Percentiles rank a stretch among this genome's conserved stretches.
Evolutionary conservation across 2,113 vertebrate genomes (phyloP).

Genomic region (Bucco capensis): DNA sequence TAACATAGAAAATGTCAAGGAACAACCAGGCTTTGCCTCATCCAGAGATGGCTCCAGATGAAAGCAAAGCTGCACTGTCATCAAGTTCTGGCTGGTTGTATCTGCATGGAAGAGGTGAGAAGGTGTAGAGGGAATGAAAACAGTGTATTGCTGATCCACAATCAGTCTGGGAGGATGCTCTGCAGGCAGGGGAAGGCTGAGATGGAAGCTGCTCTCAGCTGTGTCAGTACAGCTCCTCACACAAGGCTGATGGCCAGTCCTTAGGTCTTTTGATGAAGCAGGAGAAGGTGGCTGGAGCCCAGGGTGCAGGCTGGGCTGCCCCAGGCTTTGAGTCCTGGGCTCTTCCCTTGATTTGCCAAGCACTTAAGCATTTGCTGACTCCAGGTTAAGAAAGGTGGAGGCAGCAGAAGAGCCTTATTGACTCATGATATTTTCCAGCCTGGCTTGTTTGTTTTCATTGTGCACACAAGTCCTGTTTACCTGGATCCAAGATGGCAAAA

Average conservation of each 20-base stretch:
- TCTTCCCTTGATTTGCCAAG: not conserved
- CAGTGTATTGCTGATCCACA: not conserved
- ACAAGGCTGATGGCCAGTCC: not conserved
- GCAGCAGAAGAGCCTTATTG: not conserved
- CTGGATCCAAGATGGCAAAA: slow-evolving; percentile 55
- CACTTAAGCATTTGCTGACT: slow-evolving; percentile 37
- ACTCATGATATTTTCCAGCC: slow-evolving; percentile 59
- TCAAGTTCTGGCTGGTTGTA: not conserved
- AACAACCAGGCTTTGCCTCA: not conserved
- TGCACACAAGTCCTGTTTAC: slow-evolving; percentile 39
- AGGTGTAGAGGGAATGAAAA: not conserved
- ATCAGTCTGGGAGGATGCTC: not conserved
- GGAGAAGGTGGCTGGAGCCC: not conserved
- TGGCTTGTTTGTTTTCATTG: slow-evolving; percentile 61
- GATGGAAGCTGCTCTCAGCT: not conserved
- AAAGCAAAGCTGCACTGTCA: not conserved
- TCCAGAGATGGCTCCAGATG: not conserved
- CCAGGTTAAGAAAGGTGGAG: slow-evolving; percentile 31
- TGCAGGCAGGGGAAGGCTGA: not conserved
- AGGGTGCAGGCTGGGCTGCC: not conserved
- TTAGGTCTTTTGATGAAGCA: not conserved
- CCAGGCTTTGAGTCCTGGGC: not conserved
- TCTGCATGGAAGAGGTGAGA: not conserved
- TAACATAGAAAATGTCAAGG: not conserved
- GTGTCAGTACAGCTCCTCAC: not conserved